A percentile compares a stretch with the other conserved stretches of the same genome.
These are phyloP conservation scores for Drosophila mayri DNA, from an alignment of 1,140 invertebrate species.

Conservation along the genomic window DNA sequence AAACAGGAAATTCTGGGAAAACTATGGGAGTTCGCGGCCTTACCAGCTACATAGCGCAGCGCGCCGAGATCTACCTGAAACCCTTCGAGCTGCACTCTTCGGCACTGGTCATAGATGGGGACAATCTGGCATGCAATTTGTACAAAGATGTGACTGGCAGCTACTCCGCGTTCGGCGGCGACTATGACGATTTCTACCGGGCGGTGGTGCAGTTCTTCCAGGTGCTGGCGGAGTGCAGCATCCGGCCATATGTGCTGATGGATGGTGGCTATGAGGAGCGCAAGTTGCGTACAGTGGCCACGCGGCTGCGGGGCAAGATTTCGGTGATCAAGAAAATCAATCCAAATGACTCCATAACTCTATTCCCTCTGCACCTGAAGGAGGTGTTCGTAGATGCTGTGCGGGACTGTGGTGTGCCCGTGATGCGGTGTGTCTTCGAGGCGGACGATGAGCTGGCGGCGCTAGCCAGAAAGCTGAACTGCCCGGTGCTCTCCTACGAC, in stretches of 20 bases:
- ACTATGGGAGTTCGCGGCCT: slow-evolving; percentile 93
- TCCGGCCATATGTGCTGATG: slow-evolving; percentile 91
- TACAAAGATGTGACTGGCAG: slow-evolving; percentile 88
- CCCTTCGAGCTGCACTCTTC: slow-evolving; percentile 89
- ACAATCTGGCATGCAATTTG: slow-evolving; percentile 90
- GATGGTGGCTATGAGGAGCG: slow-evolving; percentile 92
- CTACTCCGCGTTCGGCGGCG: slow-evolving; percentile 92
- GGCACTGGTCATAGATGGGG: slow-evolving; percentile 93
- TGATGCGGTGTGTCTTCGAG: slow-evolving; percentile 92
- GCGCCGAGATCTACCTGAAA: slow-evolving; percentile 88
- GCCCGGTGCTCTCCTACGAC: slow-evolving; percentile 94
- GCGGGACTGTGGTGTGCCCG: slow-evolving; percentile 87
- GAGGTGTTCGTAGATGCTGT: slow-evolving; percentile 90
- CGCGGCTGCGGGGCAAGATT: slow-evolving; percentile 88
- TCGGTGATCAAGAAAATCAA: slow-evolving; percentile 85
- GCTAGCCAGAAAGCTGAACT: slow-evolving; percentile 90
- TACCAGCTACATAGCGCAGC: slow-evolving; percentile 91
- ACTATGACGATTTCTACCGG: slow-evolving; percentile 92
- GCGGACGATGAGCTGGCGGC: slow-evolving; percentile 94
- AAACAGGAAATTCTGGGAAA: slow-evolving; percentile 9
- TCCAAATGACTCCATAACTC: slow-evolving; percentile 85
- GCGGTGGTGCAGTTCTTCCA: slow-evolving; percentile 90
- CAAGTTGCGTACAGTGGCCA: slow-evolving; percentile 90
- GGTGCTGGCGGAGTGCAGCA: slow-evolving; percentile 89
- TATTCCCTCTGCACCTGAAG: slow-evolving; percentile 90